Percentiles rank a stretch among this genome's conserved stretches.
Conservation (phyloP, 2,888 invertebrate species). For the Xestobium rufovillosum region DNA sequence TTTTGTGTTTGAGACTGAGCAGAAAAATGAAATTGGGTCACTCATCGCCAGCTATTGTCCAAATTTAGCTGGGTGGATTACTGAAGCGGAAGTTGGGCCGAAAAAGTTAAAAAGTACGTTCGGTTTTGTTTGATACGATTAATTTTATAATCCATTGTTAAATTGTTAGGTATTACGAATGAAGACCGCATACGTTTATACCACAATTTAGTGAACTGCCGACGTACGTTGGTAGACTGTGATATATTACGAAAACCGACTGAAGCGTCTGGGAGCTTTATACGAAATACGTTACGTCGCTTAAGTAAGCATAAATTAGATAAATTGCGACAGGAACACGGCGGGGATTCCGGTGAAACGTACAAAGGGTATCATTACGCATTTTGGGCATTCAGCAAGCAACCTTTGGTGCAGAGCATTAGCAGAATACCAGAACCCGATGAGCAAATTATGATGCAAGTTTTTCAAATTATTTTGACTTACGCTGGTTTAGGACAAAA, state of each 20-base stretch:
- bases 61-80: slow-evolving; percentile 71
- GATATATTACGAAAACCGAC: slow-evolving; percentile 76
- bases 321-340: slow-evolving; percentile 62
- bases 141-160: slow-evolving; percentile 8
- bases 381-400: slow-evolving; percentile 87
- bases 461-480: slow-evolving; percentile 82
- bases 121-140: too few relatives aligned
- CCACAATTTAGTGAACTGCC: slow-evolving; percentile 76
- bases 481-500: slow-evolving; percentile 77
- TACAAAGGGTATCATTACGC: slow-evolving; percentile 81
- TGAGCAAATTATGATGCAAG: slow-evolving; percentile 77
- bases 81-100: slow-evolving; percentile 61
- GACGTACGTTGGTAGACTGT: slow-evolving; percentile 75
- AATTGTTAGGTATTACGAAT: slow-evolving; percentile 62
- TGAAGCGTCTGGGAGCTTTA: slow-evolving; percentile 76
- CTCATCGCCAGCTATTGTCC: slow-evolving; percentile 89
- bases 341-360: slow-evolving; percentile 67
- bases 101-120: slow-evolving; percentile 51
- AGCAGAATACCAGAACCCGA: slow-evolving; percentile 79
- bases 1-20: slow-evolving; percentile 85
- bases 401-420: slow-evolving; percentile 72
- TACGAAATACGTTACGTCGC: slow-evolving; percentile 79
- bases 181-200: slow-evolving; percentile 83
- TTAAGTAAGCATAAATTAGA: slow-evolving; percentile 79
- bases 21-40: slow-evolving; percentile 87